phyloP scores from a whole-genome alignment of 1,140 invertebrate species.

The Reticulitermes speratus region DNA sequence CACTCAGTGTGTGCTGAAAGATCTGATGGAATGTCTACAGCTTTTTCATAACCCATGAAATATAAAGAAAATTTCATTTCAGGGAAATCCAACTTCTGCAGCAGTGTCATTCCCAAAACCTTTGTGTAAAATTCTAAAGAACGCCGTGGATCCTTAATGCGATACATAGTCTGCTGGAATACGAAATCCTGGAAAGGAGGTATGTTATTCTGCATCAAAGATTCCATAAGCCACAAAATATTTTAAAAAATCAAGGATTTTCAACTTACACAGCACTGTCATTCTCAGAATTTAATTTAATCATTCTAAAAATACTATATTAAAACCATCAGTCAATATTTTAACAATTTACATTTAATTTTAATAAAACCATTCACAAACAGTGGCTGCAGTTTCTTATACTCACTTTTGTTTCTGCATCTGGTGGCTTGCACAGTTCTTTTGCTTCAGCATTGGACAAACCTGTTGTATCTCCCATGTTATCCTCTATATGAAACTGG shows the following conservation, averaged over 20 bases:
- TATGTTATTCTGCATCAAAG: too few relatives aligned
- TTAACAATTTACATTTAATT: neutral
- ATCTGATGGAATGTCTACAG: conserved; percentile 70
- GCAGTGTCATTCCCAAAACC: conserved; percentile 85
- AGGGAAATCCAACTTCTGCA: conserved; percentile 87
- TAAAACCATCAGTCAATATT: too few relatives aligned
- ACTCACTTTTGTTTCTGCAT: conserved; percentile 61
- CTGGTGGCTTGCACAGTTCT: conserved; percentile 60
- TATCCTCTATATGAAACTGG: neutral
- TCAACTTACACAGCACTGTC: neutral
- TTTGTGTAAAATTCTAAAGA: conserved; percentile 89
- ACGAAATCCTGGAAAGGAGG: conserved; percentile 72
- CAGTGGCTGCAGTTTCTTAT: too few relatives aligned
- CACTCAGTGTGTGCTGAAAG: conserved; percentile 66
- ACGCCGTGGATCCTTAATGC: conserved; percentile 86
- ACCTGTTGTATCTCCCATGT: conserved; percentile 57
- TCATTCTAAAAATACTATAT: too few relatives aligned
- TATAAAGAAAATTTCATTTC: conserved; percentile 88
- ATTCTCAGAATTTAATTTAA: neutral
- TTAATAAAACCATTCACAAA: neutral
- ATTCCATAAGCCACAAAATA: neutral
- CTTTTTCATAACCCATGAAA: conserved; percentile 89
- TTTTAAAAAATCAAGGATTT: neutral
- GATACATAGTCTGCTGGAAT: conserved; percentile 95
- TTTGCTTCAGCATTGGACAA: conserved; percentile 64